These are phyloP conservation scores for Chlorodrepanis virens DNA, from an alignment of 2,113 vertebrate genomes.

Conservation along the genomic window DNA sequence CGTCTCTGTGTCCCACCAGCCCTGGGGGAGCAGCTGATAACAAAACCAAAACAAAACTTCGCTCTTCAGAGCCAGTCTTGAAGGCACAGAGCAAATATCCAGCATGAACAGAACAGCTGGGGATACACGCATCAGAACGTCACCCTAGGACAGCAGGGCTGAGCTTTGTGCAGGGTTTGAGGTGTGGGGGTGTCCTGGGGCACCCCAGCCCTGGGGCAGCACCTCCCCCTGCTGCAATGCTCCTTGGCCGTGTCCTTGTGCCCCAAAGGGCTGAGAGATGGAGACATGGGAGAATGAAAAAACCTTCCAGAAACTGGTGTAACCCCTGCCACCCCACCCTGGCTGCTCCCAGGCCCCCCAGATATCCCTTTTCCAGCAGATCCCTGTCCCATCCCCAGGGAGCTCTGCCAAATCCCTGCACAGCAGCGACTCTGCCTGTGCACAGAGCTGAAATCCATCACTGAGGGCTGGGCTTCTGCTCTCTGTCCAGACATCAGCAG, in stretches of 20 bases:
- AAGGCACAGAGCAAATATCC: no score
- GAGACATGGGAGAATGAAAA: rapidly evolving
- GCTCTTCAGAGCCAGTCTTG: no score
- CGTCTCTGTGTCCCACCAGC: no score
- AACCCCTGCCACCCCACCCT: not conserved
- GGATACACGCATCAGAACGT: no score
- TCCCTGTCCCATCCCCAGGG: not conserved
- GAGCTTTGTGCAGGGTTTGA: not conserved
- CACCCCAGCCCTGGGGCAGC: not conserved
- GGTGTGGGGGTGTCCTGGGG: not conserved
- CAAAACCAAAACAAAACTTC: no score
- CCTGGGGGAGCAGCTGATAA: no score
- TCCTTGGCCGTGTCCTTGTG: not conserved
- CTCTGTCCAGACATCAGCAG: not conserved
- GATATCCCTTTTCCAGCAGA: not conserved
- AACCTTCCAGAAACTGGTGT: not conserved
- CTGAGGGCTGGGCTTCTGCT: not conserved
- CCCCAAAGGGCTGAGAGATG: not conserved
- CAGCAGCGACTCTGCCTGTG: not conserved
- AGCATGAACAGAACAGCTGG: no score
- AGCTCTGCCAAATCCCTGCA: not conserved
- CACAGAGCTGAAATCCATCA: not conserved
- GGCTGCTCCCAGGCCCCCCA: not conserved
- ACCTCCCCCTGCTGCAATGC: not conserved
- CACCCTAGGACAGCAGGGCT: not conserved